Conservation (phyloP, 2,888 invertebrate species). For the Scaptomyza flava region DNA sequence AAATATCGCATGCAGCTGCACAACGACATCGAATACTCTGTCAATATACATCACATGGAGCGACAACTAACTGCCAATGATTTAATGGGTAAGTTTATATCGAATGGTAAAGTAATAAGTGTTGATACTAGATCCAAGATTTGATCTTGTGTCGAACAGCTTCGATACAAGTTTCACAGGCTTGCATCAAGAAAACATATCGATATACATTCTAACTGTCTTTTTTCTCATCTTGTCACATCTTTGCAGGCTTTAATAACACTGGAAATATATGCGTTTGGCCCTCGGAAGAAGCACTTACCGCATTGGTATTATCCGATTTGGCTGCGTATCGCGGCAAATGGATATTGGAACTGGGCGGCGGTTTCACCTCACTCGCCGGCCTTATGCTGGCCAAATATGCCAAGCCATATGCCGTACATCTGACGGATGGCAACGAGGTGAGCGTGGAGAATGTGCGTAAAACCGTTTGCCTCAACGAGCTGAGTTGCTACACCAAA, state of each 20-base stretch:
- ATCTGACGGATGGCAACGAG: slow-evolving; percentile 92
- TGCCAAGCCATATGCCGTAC: slow-evolving; percentile 87
- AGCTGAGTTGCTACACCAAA: slow-evolving; percentile 86
- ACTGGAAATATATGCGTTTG: slow-evolving; percentile 92
- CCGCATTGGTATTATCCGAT: slow-evolving; percentile 89
- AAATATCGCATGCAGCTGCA: slow-evolving; percentile 86
- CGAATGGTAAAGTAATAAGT: no score
- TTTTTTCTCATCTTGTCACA: not conserved
- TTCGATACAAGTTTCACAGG: not conserved
- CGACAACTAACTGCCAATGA: slow-evolving; percentile 89
- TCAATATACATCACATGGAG: slow-evolving; percentile 87
- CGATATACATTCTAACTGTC: not conserved
- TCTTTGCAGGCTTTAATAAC: slow-evolving; percentile 88
- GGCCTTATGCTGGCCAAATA: slow-evolving; percentile 90
- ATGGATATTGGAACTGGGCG: slow-evolving; percentile 91
- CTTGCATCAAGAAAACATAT: not conserved
- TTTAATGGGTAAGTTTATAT: slow-evolving; percentile 85
- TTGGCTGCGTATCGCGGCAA: slow-evolving; percentile 88
- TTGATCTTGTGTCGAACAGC: no score
- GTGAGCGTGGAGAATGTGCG: slow-evolving; percentile 90
- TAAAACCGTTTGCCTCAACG: slow-evolving; percentile 88
- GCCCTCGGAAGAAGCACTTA: slow-evolving; percentile 91
- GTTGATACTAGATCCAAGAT: no score
- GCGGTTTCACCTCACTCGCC: slow-evolving; percentile 93
- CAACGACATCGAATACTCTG: slow-evolving; percentile 84